Evolutionary conservation across 2,797 vertebrate genomes (phyloP), one percentile per base, ranked within the genome.

Genomic region (Pteronotus mesoamericanus): DNA sequence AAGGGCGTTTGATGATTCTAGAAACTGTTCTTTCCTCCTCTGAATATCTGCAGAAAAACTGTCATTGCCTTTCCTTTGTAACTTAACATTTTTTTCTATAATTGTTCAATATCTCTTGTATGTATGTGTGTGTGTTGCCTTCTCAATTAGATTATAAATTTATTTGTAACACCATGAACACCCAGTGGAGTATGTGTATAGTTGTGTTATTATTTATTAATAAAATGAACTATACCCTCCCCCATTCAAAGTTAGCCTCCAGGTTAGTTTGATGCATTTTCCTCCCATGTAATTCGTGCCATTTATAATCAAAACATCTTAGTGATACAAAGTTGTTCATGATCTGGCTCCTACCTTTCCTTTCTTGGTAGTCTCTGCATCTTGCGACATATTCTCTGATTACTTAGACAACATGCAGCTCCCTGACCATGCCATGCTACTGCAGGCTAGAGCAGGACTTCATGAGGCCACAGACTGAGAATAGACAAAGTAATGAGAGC

Each of bases 31-130:
- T 80, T 93, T 48, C 61, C 19, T 90, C 24, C 66, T 92, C 53
- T 89, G 37, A 94, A 39, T 85, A 91, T 68, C 37, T 96, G 39
- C 42, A 96, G 34, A 68, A 93, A 94, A 92, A 29, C 2, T 53
- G 32, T 68, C 44, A 79, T 16, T 39, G 39, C 26, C 24, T 7
- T 82, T 86, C 11, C 26, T 42, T 88, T 93, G 74, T 75, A 95
- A 91, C 29, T 71, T 75, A 77, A 86, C 7, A 77, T 80, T 78
- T 80, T 34, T 91, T 92, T 14, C 37, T 80, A 15, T 34, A 90
- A 57, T 51, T 93, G 3, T 61, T 89, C 15, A 57, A 39, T 89
- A 79, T 39, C 24, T 84, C 86, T 72, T 79, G 19, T 77, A 24
- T 37, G 24, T 55, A 34, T 71, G 3, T 34, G 15, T 71, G 91